A percentile compares a stretch with the other conserved stretches of the same genome.
These are phyloP conservation scores for Lycodopsis pacificus DNA, from an alignment of 2,797 vertebrate genomes.

Conservation along the genomic window DNA sequence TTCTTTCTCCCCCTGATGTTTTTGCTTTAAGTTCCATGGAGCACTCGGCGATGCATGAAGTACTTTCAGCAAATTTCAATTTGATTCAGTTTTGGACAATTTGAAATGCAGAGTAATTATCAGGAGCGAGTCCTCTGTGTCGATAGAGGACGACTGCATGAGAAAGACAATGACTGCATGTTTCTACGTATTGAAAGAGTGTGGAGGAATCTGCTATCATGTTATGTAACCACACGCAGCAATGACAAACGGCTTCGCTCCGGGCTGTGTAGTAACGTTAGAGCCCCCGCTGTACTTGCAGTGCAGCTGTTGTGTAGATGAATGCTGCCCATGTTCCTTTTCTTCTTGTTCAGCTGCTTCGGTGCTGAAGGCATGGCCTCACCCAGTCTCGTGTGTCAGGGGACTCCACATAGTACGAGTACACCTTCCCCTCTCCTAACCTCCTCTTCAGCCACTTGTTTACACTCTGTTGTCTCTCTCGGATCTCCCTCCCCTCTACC, in stretches of 20 bases:
- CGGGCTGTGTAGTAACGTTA: conserved; percentile 19
- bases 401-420: conserved; percentile 50
- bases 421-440: conserved; percentile 66
- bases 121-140: conserved; percentile 9
- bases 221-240: conserved; percentile 13
- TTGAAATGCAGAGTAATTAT: conserved; percentile 19
- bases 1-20: conserved; percentile 18
- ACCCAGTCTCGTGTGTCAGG: conserved; percentile 49
- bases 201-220: conserved; percentile 15
- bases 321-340: conserved; percentile 57
- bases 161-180: conserved; percentile 67
- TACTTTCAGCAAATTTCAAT: conserved; percentile 26
- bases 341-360: conserved; percentile 65
- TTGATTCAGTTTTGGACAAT: conserved; percentile 25
- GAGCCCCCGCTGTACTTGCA: conserved; percentile 42
- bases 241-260: conserved; percentile 18
- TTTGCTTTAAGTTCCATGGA: conserved; percentile 69
- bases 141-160: conserved; percentile 64
- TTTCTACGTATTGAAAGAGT: conserved; percentile 25
- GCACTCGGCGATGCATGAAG: conserved; percentile 71
- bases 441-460: conserved; percentile 79
- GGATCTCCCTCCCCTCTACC: conserved; percentile 71
- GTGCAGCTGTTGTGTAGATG: conserved; percentile 55
- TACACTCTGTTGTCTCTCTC: conserved; percentile 82
- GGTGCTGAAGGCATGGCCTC: conserved; percentile 64